Conservation (phyloP, 1,140 invertebrate species). For the Drosophila busckii region DNA sequence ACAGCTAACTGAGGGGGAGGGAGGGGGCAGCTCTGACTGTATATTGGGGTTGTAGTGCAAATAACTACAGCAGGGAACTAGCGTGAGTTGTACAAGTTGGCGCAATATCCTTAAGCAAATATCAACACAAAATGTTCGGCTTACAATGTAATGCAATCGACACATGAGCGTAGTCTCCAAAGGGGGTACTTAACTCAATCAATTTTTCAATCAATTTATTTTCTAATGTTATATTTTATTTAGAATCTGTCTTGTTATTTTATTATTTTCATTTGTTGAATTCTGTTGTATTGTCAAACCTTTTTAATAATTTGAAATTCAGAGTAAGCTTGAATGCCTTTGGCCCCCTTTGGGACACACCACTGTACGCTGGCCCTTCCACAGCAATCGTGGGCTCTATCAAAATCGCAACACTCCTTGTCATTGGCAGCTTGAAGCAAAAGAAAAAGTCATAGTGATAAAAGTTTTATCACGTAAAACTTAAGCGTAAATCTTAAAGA, state of each 20-base stretch:
- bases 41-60: too few species aligned
- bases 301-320: too few species aligned
- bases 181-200: too few species aligned
- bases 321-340: slow-evolving; percentile 16
- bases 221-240: too few species aligned
- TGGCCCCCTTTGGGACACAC: slow-evolving; percentile 13
- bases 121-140: slow-evolving; percentile 48
- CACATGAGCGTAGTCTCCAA: slow-evolving; percentile 14
- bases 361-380: slow-evolving; percentile 21
- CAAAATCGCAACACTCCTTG: slow-evolving; percentile 45
- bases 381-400: slow-evolving; percentile 51
- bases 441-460: slow-evolving; percentile 66
- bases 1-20: background rate
- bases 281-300: too few species aligned
- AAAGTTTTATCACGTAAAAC: slow-evolving; percentile 77
- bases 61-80: slow-evolving; percentile 32
- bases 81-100: slow-evolving; percentile 40
- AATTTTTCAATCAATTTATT: too few species aligned
- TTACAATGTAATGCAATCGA: slow-evolving; percentile 22
- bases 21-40: background rate
- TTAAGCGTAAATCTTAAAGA: slow-evolving; percentile 77
- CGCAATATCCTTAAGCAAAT: slow-evolving; percentile 63
- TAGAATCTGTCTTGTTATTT: too few species aligned
- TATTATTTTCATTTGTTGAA: too few species aligned
- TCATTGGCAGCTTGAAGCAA: slow-evolving; percentile 20